phyloP scores from a whole-genome alignment of 2,888 invertebrate genomes.

The Tipula vernalis region DNA sequence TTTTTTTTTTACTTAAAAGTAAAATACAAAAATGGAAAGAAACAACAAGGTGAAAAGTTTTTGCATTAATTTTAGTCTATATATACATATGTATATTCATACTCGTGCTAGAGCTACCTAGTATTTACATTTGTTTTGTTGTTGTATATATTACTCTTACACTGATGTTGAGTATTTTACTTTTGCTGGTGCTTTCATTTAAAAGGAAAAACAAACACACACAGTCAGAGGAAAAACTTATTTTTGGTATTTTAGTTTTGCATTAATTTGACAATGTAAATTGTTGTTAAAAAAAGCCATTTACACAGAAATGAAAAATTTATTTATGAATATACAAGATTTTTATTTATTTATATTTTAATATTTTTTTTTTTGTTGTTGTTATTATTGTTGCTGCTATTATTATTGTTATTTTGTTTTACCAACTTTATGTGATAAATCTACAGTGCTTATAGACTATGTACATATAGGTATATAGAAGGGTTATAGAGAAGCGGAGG shows the following conservation, averaged over 20 bases:
- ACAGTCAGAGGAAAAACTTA: neutral
- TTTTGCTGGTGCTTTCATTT: neutral
- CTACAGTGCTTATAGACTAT: neutral
- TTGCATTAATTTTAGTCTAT: neutral
- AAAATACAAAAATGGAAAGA: neutral
- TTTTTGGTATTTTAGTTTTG: neutral
- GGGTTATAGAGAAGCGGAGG: neutral
- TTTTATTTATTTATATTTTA: neutral
- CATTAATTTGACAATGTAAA: constrained; percentile 4
- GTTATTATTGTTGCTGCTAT: neutral
- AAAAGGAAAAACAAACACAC: neutral
- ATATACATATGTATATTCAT: neutral
- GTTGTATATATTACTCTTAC: neutral
- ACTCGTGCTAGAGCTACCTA: neutral
- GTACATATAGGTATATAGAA: neutral
- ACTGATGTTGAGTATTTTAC: neutral
- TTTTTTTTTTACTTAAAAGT: neutral
- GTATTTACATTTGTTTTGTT: neutral
- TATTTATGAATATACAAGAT: constrained; percentile 4
- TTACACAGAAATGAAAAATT: neutral
- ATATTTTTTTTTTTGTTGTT: neutral
- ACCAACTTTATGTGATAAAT: neutral
- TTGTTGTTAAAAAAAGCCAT: neutral
- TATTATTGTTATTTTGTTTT: neutral
- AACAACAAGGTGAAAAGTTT: neutral